These are phyloP conservation scores for Nemotelus nigrinus DNA, from an alignment of 2,888 invertebrate genomes.

Conservation along the genomic window DNA sequence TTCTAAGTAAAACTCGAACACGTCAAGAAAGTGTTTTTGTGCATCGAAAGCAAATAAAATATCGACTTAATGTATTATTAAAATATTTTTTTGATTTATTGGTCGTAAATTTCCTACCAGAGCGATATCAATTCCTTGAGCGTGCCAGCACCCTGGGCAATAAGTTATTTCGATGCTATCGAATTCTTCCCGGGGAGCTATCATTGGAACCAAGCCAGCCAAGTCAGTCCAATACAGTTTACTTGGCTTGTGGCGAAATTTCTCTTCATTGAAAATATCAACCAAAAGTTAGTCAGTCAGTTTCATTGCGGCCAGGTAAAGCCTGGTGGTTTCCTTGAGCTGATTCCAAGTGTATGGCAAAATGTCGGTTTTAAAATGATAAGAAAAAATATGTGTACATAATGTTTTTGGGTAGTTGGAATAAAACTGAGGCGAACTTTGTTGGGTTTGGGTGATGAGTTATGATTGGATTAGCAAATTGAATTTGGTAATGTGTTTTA, in stretches of 20 bases:
- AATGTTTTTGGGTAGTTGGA: no score
- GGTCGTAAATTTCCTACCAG: constrained; percentile 34
- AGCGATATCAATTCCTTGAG: constrained; percentile 35
- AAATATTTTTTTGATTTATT: constrained; percentile 45
- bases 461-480: no score
- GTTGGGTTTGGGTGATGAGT: no score
- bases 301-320: background rate
- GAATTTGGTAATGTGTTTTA: no score
- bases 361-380: background rate
- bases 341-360: background rate
- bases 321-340: background rate
- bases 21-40: background rate
- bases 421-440: no score
- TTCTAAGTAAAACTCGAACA: no score
- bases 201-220: background rate
- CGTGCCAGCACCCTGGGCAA: constrained; percentile 37
- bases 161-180: constrained; percentile 42
- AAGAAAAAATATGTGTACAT: background rate
- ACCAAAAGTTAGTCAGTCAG: background rate
- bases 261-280: constrained; percentile 6
- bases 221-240: background rate
- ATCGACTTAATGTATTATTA: constrained; percentile 26
- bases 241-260: constrained; percentile 3
- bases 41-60: constrained; percentile 33
- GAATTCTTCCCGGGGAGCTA: background rate